Evolutionary conservation across 37 sponge, comb jelly and placozoan genomes (phyloP), one percentile per base, ranked within the genome.

Genomic region (Chondrilla cf. caribensis): DNA sequence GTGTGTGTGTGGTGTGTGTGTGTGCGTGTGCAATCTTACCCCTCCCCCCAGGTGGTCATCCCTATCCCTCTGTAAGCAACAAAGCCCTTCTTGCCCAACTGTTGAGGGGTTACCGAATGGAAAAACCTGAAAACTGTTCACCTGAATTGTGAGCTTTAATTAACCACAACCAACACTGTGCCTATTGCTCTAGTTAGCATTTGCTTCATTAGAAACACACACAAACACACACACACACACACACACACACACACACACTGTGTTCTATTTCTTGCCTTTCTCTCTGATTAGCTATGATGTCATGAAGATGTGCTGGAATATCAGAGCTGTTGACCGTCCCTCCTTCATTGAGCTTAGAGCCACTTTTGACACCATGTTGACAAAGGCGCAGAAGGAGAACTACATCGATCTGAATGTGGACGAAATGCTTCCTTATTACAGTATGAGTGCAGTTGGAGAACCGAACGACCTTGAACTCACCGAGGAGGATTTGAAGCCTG

Each of bases 81-180:
- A 85, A 88, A 31, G 89, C 84, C 35, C 80, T 92, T 29, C 73
- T 92, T 18, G 28, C 58, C 18, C 47, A 59, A 54, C 86, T 92
- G 47, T 79, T 70, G 36, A 54, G 39, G 37, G 92, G 92, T 25
- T 92, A 92, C 82, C 59, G 92, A 17, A 88, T 92, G 92, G 92
- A 92, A 24, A 84, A 85, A 58, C 92, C 92, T 66, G 92, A 92
- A 40, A 92, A 92, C 83, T 92, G 92, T 83, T 92, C 92, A 65
- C 33, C 67, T 26, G 78, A 79, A 25, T 60, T 79, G 79, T 73
- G 39, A 73, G 76, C 7, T 55, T n/a, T n/a, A n/a, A n/a, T n/a
- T n/a, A n/a, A n/a, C n/a, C n/a, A n/a, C n/a, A n/a, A n/a, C n/a
- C n/a, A n/a, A n/a, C n/a, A n/a, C n/a, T n/a, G n/a, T n/a, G n/a